Evolutionary conservation across 2,797 vertebrate genomes (phyloP).

Genomic region (Lacerta bilineata): DNA sequence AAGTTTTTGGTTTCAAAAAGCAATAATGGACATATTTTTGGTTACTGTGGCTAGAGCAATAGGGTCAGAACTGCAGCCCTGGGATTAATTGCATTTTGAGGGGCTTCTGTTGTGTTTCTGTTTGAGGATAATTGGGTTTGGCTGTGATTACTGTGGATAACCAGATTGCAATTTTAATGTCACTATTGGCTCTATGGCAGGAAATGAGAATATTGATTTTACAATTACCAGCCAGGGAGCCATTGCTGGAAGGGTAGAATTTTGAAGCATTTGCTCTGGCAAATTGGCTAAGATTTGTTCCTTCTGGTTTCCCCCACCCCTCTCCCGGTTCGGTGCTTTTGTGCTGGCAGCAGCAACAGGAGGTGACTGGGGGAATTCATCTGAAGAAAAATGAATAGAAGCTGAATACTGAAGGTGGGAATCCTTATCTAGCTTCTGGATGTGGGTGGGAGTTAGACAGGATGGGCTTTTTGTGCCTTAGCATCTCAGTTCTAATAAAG

Average conservation of each 20-base stretch:
- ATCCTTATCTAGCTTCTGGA: conserved; percentile 14
- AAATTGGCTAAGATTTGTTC: conserved; percentile 17
- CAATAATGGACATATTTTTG: background rate
- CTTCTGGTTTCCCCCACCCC: conserved; percentile 22
- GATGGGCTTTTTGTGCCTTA: background rate
- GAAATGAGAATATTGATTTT: conserved; percentile 22
- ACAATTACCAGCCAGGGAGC: conserved; percentile 17
- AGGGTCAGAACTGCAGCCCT: too few species aligned
- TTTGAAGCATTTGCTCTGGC: conserved; percentile 13
- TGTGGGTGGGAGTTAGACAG: background rate
- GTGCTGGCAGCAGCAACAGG: background rate
- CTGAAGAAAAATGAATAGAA: conserved; percentile 33
- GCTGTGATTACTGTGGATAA: background rate
- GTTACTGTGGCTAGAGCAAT: background rate
- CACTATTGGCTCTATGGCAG: conserved; percentile 15
- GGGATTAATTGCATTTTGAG: conserved; percentile 10
- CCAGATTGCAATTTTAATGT: background rate
- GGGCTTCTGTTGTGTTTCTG: background rate
- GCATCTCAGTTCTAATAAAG: background rate
- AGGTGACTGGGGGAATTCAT: conserved; percentile 21
- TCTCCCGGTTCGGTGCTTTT: conserved; percentile 28
- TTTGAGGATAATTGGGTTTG: conserved; percentile 28
- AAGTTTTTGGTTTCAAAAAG: background rate
- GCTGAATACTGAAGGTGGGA: background rate
- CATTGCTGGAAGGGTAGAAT: background rate